A percentile compares a stretch with the other conserved stretches of the same genome.
Conservation (phyloP, 2,113 vertebrate genomes). For the Danio rerio region GRCz12tu NC_133197.1:9984001-9984500, state of each 20-base stretch:
- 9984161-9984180: no score
- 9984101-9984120: neutral
- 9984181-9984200: neutral
- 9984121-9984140: no score
- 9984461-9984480: neutral
- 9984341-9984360: neutral
- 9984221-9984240: neutral
- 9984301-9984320: no score
- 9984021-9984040: no score
- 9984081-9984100: neutral
- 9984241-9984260: neutral
- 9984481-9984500: neutral
- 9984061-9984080: no score
- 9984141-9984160: no score
- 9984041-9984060: no score
- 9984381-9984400: rapidly evolving
- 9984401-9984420: neutral
- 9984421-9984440: neutral
- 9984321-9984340: neutral
- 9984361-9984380: neutral
- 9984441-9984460: neutral
- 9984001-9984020: no score
- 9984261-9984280: neutral
- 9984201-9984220: neutral
- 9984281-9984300: neutral